Evolutionary conservation across 2,797 vertebrate species (phyloP), one percentile per base, ranked within the genome.

Genomic region (Alauda arvensis): DNA sequence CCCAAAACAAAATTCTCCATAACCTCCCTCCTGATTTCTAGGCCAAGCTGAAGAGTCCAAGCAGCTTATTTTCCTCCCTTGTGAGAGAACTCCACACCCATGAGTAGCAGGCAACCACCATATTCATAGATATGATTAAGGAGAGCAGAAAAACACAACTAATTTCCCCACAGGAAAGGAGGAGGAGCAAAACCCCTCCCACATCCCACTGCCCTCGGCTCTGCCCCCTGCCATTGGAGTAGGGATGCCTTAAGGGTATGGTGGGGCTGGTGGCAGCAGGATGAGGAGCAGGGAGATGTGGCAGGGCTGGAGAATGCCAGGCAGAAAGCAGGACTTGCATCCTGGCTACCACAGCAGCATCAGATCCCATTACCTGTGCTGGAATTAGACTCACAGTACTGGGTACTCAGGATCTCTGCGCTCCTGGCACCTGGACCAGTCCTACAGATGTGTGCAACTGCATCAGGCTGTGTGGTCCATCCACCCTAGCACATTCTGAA

Each of bases 131-230:
- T 5, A 25, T 18, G 18, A 61, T 46, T 14, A 7, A 1, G 6
- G 31, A 66, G 57, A 69, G 61, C 12, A 81, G 34, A 53, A 80
- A 77, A 34, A 3, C 56, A 39, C 37, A 63, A 55, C 0, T 1
- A 12, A 21, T 77, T 69, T 83, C 48, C 46, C 31, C 14, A 0
- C 8, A 33, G 42, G 34, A 53, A 37, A 69, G 39, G 18, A 70
- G 25, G 26, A 80, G 21, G 16, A 89, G 11, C 16, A 10, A 34
- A 52, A 15, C 13, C 18, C 28, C n/a, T 10, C 20, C 75, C 51
- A 17, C 24, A 63, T 33, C 40, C 12, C 49, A 28, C 17, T 31
- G 24, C 17, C 34, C 16, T 21, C 0, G 0, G 14, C 29, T 79
- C 37, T 29, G 34, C 18, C 6, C 56, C 13, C 29, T 46, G 25